A percentile compares a stretch with the other conserved stretches of the same genome.
These are phyloP conservation scores for Epizoanthus rinbou DNA, from an alignment of 92 coral and sea anemone genomes.

Conservation along the genomic window DNA sequence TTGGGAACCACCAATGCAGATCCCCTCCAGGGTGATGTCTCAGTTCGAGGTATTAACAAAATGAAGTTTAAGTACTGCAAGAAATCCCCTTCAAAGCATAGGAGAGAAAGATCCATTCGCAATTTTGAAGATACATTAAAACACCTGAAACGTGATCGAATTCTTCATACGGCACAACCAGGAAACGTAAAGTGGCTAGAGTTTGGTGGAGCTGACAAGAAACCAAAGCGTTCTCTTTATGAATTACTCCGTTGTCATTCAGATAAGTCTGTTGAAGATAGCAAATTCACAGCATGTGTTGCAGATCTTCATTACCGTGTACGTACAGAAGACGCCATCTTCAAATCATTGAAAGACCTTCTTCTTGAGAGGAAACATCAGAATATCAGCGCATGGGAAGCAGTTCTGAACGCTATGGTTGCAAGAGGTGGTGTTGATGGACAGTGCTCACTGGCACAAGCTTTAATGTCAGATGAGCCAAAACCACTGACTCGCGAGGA, in stretches of 20 bases:
- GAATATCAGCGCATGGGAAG: conserved; percentile 79
- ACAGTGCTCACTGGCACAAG: conserved; percentile 72
- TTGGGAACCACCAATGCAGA: no score
- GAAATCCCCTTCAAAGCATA: no score
- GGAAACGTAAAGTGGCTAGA: conserved; percentile 65
- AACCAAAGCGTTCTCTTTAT: conserved; percentile 70
- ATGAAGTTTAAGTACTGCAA: no score
- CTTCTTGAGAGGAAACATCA: conserved; percentile 70
- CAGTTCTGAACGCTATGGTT: conserved; percentile 68
- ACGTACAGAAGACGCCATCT: conserved; percentile 51
- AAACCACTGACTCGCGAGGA: conserved; percentile 72
- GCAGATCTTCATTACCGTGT: conserved; percentile 75
- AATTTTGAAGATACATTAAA: no score
- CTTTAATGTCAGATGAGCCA: conserved; percentile 63
- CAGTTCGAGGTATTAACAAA: conserved; percentile 31
- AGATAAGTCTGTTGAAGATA: conserved; percentile 66
- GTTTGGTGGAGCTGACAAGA: conserved; percentile 65
- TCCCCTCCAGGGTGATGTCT: background rate
- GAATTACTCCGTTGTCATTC: conserved; percentile 84
- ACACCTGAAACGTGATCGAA: no score
- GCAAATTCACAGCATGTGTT: conserved; percentile 72
- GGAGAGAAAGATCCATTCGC: no score
- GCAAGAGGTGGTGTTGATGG: conserved; percentile 65
- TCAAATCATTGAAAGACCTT: conserved; percentile 42
- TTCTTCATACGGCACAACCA: conserved; percentile 35